Base-by-base conservation (phyloP, 2,888 invertebrate genomes). In the Nudaria mundana region DNA sequence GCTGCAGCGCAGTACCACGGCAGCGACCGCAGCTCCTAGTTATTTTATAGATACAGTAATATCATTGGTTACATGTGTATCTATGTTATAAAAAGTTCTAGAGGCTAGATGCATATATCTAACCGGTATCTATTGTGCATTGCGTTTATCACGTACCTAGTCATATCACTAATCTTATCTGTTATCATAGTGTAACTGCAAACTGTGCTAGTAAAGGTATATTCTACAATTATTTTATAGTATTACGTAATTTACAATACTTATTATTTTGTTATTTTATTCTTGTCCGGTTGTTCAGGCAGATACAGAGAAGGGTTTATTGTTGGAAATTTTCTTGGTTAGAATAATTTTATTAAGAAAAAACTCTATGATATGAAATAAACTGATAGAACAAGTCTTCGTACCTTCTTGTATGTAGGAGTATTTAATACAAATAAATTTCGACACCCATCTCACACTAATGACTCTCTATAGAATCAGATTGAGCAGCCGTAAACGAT, bases 361-460 rank as follows among this genome's bases (percentile, higher is more conserved):
- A 20, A 18, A 18, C 18, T 20, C 4, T 22, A 31, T 2, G 22
- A 10, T 32, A 14, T 6, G 3, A 23, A 10, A 5, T 20, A 20
- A 2, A 20, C 18, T 5, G 7, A 8, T 3, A 24, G 1, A 15
- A 3, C n/a, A 14, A 22, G 13, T 25, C 24, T 44, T 33, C 8
- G 20, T 40, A 40, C 26, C 33, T 37, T 23, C 13, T 28, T 25
- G 24, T 5, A 12, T 30, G 20, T 28, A 40, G 29, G 13, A 23
- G 6, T 20, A 40, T 56, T 49, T 39, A 58, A 56, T 56, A 54
- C 49, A 39, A 56, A 60, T 35, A 55, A 35, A 28, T 52, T 62
- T 61, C 45, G 35, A 63, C 56, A 56, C 52, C 50, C 49, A 56
- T 56, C 53, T 47, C 34, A 45, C 55, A 29, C 56, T 71, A 68